These are phyloP conservation scores for Papilio protenor DNA, from an alignment of 2,888 invertebrate species.

Conservation along the genomic window DNA sequence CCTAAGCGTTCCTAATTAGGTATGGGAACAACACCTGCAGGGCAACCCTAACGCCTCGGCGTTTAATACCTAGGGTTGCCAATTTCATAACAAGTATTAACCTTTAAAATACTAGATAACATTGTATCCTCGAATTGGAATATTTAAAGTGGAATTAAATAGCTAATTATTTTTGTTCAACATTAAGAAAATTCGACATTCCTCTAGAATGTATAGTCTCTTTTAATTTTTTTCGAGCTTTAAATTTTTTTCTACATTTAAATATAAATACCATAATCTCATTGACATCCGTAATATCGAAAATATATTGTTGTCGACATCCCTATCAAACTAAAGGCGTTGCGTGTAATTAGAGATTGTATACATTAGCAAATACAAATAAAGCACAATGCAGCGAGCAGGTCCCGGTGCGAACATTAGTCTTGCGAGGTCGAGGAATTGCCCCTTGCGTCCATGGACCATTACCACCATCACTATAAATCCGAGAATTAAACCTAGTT, in stretches of 20 bases:
- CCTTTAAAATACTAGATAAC: conserved; percentile 2
- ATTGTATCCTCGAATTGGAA: not conserved
- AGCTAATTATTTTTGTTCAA: no score
- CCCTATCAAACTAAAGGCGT: conserved; percentile 74
- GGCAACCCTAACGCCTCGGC: conserved; percentile 63
- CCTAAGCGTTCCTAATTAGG: conserved; percentile 79
- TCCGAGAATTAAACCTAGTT: conserved; percentile 29
- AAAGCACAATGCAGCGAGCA: conserved; percentile 79
- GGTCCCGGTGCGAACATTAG: conserved; percentile 76
- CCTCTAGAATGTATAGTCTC: no score
- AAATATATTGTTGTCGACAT: conserved; percentile 51
- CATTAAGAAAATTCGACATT: no score
- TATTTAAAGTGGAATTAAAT: no score
- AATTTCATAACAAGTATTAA: conserved; percentile 32
- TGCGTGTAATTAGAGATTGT: conserved; percentile 84
- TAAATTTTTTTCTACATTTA: no score
- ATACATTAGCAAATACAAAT: conserved; percentile 83
- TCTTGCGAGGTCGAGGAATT: conserved; percentile 74
- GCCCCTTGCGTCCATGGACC: conserved; percentile 62
- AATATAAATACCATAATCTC: not conserved
- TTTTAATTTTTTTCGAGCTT: no score
- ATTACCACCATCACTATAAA: conserved; percentile 49
- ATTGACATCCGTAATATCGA: not conserved
- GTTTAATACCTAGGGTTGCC: conserved; percentile 65
- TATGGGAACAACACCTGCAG: conserved; percentile 69